Evolutionary conservation across 1,140 invertebrate genomes (phyloP).

Genomic region (Dreissena polymorpha): DNA sequence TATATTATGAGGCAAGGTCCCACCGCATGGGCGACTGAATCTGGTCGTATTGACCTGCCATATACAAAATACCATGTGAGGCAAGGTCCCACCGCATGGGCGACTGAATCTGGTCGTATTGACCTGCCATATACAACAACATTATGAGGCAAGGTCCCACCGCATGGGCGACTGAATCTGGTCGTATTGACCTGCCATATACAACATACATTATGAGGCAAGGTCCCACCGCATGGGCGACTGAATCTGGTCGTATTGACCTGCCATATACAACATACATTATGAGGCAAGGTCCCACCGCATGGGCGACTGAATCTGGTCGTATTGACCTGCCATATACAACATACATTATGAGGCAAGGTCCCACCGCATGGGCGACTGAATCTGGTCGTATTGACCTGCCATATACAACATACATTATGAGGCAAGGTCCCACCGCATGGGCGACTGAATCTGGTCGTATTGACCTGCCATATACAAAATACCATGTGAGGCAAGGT

Average conservation of each 20-base stretch:
- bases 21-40: constrained; percentile 80
- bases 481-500: no score
- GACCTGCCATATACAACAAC: constrained; percentile 75
- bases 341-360: no score
- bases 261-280: constrained; percentile 71
- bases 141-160: no score
- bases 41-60: constrained; percentile 79
- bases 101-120: constrained; percentile 79
- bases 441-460: constrained; percentile 79
- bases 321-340: constrained; percentile 77
- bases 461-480: constrained; percentile 77
- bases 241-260: constrained; percentile 79
- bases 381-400: constrained; percentile 80
- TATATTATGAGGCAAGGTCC: no score
- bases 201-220: no score
- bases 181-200: constrained; percentile 78
- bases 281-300: constrained; percentile 80
- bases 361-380: constrained; percentile 80
- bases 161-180: constrained; percentile 80
- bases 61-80: no score
- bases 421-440: constrained; percentile 81
- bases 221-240: constrained; percentile 80
- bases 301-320: constrained; percentile 79
- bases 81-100: constrained; percentile 81
- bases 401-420: no score